Evolutionary conservation across 2,113 vertebrate species (phyloP), one percentile per base, ranked within the genome.

Genomic region (Peucedramus taeniatus): DNA sequence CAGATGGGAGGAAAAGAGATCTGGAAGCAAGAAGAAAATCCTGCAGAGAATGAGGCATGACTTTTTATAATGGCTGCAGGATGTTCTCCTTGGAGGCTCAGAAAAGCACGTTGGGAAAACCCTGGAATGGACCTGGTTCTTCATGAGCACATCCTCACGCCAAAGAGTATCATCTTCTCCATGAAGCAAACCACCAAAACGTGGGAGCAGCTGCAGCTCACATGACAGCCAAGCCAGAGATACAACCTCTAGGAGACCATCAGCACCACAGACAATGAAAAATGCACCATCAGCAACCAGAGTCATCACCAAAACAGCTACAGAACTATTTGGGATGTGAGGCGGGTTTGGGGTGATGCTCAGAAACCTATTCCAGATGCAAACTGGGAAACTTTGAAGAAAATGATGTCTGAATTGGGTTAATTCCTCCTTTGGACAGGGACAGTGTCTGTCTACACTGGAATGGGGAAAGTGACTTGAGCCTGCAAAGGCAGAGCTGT

Each of bases 21-120:
- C 87, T 88, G 85, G 64, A 96, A 91, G 61, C 79, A 85, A 66
- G 77, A 89, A 93, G 91, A 90, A 96, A 95, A 95, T 92, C 96
- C 94, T 87, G 65, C 84, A 92, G 72, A 86, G 84, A 95, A 64
- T 12, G 85, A 95, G 92, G 77, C 76, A 69, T 56, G 69, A 86
- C 60, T 85, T 68, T 72, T 66, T 45, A 85, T 63, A 87, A 89
- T 61, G 97, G 94, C 49, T 89, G 80, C 72, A 96, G 95, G 83
- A 96, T 96, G 79, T 78, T 95, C 96, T 95, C 76, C 68, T 78
- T 86, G 79, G 47, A 93, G 89, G 53, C 93, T 69, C 66, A 80
- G 84, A 83, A 44, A 92, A 83, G 64, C 80, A 54, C 42, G 82
- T 79, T 75, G 75, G 42, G 70, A 92, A 96, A 92, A 86, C 7